A percentile compares a stretch with the other conserved stretches of the same genome.
These are phyloP conservation scores for Podarcis raffonei DNA, from an alignment of 2,113 vertebrate species.

Conservation along the genomic window DNA sequence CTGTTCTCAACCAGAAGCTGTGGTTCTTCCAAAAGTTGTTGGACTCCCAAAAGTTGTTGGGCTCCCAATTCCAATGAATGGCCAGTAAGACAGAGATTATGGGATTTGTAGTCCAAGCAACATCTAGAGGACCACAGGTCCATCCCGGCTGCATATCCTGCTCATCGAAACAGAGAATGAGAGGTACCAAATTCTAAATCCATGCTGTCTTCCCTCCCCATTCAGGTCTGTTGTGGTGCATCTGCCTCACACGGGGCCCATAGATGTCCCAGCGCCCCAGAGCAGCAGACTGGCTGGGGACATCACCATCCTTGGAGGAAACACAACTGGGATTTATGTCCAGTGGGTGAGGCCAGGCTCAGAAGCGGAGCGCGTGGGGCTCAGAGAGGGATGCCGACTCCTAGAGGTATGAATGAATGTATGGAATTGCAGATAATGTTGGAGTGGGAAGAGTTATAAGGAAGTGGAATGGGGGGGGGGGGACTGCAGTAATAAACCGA, in stretches of 20 bases:
- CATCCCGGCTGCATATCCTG: neutral
- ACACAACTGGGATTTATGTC: slow-evolving; percentile 83
- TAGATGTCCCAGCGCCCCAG: slow-evolving; percentile 54
- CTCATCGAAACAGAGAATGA: neutral
- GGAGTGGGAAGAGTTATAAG: neutral
- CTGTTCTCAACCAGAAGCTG: too few species aligned
- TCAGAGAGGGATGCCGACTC: slow-evolving; percentile 82
- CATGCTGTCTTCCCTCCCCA: slow-evolving; percentile 15
- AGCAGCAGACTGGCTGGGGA: slow-evolving; percentile 76
- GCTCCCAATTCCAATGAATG: neutral
- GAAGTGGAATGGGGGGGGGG: too few species aligned
- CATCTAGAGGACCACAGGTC: neutral
- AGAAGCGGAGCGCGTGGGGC: slow-evolving; percentile 76
- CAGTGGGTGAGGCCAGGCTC: slow-evolving; percentile 86
- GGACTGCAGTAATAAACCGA: neutral
- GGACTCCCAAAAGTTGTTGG: neutral
- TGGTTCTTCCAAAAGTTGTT: neutral
- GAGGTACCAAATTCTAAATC: slow-evolving; percentile 3
- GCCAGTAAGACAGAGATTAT: neutral
- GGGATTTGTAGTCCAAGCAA: too few species aligned
- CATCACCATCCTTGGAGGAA: slow-evolving; percentile 83
- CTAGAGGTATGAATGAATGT: slow-evolving; percentile 78
- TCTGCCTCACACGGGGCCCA: slow-evolving; percentile 57
- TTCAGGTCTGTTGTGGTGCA: slow-evolving; percentile 77
- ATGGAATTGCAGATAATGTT: neutral